A percentile compares a stretch with the other conserved stretches of the same genome.
These are phyloP conservation scores for Amazona ochrocephala DNA, from an alignment of 2,797 vertebrate species.

Conservation along the genomic window DNA sequence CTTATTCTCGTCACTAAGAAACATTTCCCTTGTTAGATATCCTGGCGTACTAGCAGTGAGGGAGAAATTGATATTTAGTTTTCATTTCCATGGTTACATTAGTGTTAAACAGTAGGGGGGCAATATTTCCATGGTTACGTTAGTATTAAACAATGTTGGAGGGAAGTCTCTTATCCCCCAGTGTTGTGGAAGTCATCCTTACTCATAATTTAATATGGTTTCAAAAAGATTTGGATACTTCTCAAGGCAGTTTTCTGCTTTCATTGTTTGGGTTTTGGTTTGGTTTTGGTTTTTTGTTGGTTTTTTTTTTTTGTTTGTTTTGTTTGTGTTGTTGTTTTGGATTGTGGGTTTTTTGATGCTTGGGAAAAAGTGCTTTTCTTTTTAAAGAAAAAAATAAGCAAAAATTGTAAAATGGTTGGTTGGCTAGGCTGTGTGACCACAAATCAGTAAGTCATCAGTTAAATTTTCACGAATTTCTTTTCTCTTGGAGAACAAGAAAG, in stretches of 20 bases:
- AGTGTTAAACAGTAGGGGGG: not conserved
- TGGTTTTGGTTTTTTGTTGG: not conserved
- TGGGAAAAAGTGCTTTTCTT: not conserved
- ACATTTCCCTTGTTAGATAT: not conserved
- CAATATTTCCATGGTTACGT: not conserved
- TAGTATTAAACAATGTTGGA: not conserved
- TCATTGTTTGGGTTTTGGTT: not conserved
- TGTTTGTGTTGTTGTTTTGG: not conserved
- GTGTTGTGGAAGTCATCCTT: not conserved
- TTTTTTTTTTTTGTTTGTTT: not conserved
- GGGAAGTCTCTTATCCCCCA: fast-evolving
- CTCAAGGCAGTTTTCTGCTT: not conserved
- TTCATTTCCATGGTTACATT: not conserved
- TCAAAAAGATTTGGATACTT: not conserved
- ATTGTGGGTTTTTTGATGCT: not conserved
- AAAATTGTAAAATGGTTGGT: not conserved
- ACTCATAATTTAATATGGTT: not conserved
- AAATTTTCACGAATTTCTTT: not conserved
- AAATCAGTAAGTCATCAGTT: not conserved
- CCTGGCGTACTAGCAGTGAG: not conserved
- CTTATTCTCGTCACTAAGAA: not conserved
- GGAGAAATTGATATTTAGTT: not conserved
- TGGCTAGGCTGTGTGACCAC: not conserved
- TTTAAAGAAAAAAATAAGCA: not conserved
- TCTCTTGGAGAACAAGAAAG: not conserved